phyloP scores from a whole-genome alignment of 2,888 invertebrate genomes.

The Monoplex corrugatus region DNA sequence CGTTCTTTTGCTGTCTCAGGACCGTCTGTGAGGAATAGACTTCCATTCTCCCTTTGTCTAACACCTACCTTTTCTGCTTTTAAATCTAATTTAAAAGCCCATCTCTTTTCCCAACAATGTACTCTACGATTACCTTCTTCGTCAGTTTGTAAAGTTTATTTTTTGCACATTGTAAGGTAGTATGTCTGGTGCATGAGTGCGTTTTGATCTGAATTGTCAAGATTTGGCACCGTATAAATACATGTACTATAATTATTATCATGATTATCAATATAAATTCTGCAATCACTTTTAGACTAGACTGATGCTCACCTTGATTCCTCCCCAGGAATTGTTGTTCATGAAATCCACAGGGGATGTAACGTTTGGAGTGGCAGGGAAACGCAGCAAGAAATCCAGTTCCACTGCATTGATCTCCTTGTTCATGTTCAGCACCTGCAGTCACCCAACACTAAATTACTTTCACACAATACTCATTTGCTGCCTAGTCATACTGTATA shows the following conservation, averaged over 20 bases:
- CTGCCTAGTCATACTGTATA: too few relatives aligned
- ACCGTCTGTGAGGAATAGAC: too few relatives aligned
- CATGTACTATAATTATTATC: background rate
- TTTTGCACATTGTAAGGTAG: background rate
- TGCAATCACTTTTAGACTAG: background rate
- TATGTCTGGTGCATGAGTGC: background rate
- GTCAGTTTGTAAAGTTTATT: background rate
- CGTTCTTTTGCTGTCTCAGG: too few relatives aligned
- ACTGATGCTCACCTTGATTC: slow-evolving; percentile 86
- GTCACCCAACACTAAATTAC: too few relatives aligned
- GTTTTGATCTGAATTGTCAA: too few relatives aligned
- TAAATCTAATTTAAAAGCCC: too few relatives aligned
- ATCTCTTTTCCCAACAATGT: too few relatives aligned
- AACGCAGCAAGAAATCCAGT: slow-evolving; percentile 94
- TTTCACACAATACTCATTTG: too few relatives aligned
- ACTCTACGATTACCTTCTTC: background rate
- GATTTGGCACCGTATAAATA: background rate
- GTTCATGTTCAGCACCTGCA: slow-evolving; percentile 91
- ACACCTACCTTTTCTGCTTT: too few relatives aligned
- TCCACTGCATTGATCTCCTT: slow-evolving; percentile 93
- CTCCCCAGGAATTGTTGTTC: slow-evolving; percentile 96
- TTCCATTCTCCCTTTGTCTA: too few relatives aligned
- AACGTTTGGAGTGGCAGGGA: slow-evolving; percentile 95
- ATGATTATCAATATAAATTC: background rate
- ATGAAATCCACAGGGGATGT: slow-evolving; percentile 98